Base-by-base conservation (phyloP, 2,888 invertebrate species). In the Diarsia rubi region DNA sequence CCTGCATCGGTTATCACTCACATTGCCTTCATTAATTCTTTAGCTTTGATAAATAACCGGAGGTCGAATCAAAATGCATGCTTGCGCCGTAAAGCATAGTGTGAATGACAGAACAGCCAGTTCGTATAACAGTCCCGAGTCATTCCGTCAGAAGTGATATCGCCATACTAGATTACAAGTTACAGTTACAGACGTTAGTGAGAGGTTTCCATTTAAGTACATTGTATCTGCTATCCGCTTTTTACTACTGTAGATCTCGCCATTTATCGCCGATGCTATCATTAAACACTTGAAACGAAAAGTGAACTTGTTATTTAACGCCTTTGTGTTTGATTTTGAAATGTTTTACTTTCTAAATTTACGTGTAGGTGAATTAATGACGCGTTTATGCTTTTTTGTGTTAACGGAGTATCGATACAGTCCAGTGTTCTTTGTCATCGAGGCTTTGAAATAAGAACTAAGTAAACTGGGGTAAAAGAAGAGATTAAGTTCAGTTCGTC, bases 251-350 rank as follows among this genome's bases (percentile, higher is more conserved):
- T 86, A 85, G 85, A 91, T 88, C 89, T 88, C 81, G 86, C 88
- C 86, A 89, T 92, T 92, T 91, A 92, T 91, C 88, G 86, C 83
- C 84, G 89, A 90, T 90, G 88, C 84, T 91, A 92, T 92, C 90
- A 93, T 92, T 92, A 92, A 86, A 90, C 83, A 88, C 87, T 88
- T 88, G 91, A 92, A 93, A 93, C 88, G 91, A 93, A 94, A 93
- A 93, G 92, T 92, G 91, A 92, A 90, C 90, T 91, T 88, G 88
- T 90, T 90, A 89, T 90, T 88, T 88, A 88, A 88, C 87, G 78
- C 86, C 87, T 86, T 86, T 86, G 82, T 88, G 67, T 88, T 88
- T 83, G 84, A 83, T 92, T 90, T 92, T 86, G 74, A 75, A 88
- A 88, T 92, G 67, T 92, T 88, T 93, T 92, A 91, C 93, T 94